Evolutionary conservation across 2,797 vertebrate genomes (phyloP), one percentile per base, ranked within the genome.

Genomic region (Limosa lapponica): DNA sequence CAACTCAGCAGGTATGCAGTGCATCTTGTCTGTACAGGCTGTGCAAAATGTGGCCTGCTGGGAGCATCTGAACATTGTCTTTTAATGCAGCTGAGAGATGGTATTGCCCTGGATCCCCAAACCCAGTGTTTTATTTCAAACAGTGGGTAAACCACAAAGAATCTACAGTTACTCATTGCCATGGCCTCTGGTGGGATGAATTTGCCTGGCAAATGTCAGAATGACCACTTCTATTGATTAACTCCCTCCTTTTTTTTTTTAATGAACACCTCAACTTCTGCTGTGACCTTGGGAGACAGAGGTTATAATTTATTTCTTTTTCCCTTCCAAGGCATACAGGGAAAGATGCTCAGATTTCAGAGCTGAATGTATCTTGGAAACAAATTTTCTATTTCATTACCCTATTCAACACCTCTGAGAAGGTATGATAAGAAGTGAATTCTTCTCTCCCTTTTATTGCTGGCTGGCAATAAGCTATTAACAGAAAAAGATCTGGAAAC

Each of bases 351-450:
- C 73, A 61, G 48, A 74, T 92, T 95, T 89, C 74, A 67, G 57
- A 51, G 73, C 55, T 92, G 87, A 80, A 75, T 70, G 23, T 93
- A 67, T 52, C 43, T 80, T 82, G 59, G 80, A 95, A 95, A 96
- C 8, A 4, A 66, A 82, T 95, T 89, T 92, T 91, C 85, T 94
- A 22, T 91, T 93, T 87, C 93, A 92, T 94, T 93, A 87, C 52
- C 41, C 74, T 43, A 73, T 64, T 90, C 67, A 90, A 34, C 70
- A 70, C 52, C 70, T 92, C 90, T 77, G 78, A 95, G 82, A 90
- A 94, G 64, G 37, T 57, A 84, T 34, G 82, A 89, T 73, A 87
- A 95, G 90, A 67, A 90, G 15, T 43, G 39, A 87, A 80, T 95
- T 75, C 67, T 87, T 87, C 39, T 24, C 36, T 90, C 8, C 0